phyloP scores from a whole-genome alignment of 2,113 vertebrate species.

The Actinemys pallida region DNA sequence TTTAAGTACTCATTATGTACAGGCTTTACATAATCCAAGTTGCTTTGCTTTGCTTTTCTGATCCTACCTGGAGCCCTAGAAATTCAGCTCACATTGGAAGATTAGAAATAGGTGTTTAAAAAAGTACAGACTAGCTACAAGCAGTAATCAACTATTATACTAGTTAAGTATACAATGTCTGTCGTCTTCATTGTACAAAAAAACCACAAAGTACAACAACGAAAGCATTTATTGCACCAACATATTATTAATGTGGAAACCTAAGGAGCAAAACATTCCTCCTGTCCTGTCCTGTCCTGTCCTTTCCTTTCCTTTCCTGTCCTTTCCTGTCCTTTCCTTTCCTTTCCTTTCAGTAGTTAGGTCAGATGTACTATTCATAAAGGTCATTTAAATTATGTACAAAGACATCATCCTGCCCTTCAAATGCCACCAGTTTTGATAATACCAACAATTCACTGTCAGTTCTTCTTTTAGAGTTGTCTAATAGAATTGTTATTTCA shows the following conservation, averaged over 20 bases:
- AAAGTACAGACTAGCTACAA: neutral
- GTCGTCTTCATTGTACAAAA: neutral
- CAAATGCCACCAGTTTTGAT: neutral
- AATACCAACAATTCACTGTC: neutral
- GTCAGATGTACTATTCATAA: neutral
- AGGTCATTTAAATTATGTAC: neutral
- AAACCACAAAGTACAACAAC: neutral
- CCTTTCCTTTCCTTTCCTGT: neutral
- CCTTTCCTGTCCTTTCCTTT: neutral
- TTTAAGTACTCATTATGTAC: slow-evolving; percentile 15
- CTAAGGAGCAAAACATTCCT: neutral
- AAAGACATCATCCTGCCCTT: neutral
- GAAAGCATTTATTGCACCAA: neutral
- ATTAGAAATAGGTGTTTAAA: neutral
- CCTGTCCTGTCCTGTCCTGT: neutral
- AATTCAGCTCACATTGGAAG: neutral
- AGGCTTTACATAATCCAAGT: neutral
- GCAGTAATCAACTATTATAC: neutral
- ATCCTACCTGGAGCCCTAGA: neutral
- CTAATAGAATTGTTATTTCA: neutral
- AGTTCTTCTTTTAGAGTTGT: neutral
- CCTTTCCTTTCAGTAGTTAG: neutral
- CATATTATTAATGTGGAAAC: neutral
- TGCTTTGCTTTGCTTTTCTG: neutral
- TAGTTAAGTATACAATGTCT: neutral